These are phyloP conservation scores for Epinotia nisella DNA, from an alignment of 2,888 invertebrate genomes.

Conservation along the genomic window DNA sequence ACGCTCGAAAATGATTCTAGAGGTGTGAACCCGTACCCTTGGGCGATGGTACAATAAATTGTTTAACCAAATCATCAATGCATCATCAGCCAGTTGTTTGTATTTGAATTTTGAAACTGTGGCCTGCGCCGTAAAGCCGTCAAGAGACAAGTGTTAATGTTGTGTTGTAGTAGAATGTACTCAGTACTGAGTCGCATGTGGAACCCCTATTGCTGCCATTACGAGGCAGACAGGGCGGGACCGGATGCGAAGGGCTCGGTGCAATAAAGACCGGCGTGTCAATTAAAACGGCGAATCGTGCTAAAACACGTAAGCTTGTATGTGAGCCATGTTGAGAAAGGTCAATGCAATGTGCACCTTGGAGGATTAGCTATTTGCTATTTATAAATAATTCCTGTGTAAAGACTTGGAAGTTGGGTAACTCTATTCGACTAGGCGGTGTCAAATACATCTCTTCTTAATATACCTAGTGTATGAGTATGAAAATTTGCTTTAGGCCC, in stretches of 20 bases:
- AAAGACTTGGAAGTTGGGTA: background rate
- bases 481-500: background rate
- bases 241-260: constrained; percentile 63
- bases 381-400: constrained; percentile 9
- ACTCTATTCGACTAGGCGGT: background rate
- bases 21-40: no score
- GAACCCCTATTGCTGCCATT: constrained; percentile 59
- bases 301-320: constrained; percentile 19
- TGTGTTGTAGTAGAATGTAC: constrained; percentile 44
- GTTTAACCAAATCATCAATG: constrained; percentile 27
- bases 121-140: constrained; percentile 44
- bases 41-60: constrained; percentile 37
- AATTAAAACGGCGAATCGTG: constrained; percentile 32
- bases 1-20: no score
- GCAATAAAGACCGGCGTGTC: constrained; percentile 41
- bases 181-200: constrained; percentile 50
- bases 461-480: background rate
- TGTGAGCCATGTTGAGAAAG: constrained; percentile 11
- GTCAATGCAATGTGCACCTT: constrained; percentile 32
- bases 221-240: constrained; percentile 67
- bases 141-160: constrained; percentile 46
- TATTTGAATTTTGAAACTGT: constrained; percentile 32
- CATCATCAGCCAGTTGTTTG: constrained; percentile 5
- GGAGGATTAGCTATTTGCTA: constrained; percentile 21
- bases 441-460: background rate